Evolutionary conservation across 2,888 invertebrate species (phyloP), one percentile per base, ranked within the genome.

Genomic region (Oscheius sp.): DNA sequence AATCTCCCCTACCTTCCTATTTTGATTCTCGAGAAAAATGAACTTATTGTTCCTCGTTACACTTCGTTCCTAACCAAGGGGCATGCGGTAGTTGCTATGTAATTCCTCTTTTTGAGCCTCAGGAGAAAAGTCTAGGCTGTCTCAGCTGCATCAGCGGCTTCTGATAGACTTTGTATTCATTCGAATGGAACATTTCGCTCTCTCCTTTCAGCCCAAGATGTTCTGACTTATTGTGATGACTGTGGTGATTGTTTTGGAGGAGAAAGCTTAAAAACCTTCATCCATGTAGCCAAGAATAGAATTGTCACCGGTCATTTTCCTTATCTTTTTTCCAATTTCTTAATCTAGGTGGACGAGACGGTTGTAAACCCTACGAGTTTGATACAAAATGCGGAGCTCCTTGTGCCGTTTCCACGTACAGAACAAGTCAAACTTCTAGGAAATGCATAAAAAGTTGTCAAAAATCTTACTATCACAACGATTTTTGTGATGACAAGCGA

Each of bases 231-330:
- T 66, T 85, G 85, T 55, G 65, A 78, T 4, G 80, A 74, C 65
- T 85, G 85, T 52, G 85, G 85, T 42, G 84, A 82, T 65, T 85
- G 85, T 69, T 84, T 78, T 58, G 85, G 85, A 10, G 85, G 85
- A n/a, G 85, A 85, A 71, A 85, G n/a, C n/a, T n/a, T n/a, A n/a
- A n/a, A n/a, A n/a, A n/a, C n/a, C n/a, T 70, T 85, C 52, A 82
- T 78, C 17, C 86, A 82, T 67, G 85, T 85, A 83, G 83, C 82
- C n/a, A 74, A 80, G 27, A 82, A 85, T 46, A 85, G 84, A 52
- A 52, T 81, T 23, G 84, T 84, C 6, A 82, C 83, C 17, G 84
- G 80, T 77, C 45, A 15, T 23, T 27, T 37, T 31, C 31, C 53
- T 3, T 17, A 17, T 6, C 46, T 46, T 6, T 34, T 34, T 12